A percentile compares a stretch with the other conserved stretches of the same genome.
Evolutionary conservation across 2,888 invertebrate genomes (phyloP).

Genomic region (Chirona hameri): DNA sequence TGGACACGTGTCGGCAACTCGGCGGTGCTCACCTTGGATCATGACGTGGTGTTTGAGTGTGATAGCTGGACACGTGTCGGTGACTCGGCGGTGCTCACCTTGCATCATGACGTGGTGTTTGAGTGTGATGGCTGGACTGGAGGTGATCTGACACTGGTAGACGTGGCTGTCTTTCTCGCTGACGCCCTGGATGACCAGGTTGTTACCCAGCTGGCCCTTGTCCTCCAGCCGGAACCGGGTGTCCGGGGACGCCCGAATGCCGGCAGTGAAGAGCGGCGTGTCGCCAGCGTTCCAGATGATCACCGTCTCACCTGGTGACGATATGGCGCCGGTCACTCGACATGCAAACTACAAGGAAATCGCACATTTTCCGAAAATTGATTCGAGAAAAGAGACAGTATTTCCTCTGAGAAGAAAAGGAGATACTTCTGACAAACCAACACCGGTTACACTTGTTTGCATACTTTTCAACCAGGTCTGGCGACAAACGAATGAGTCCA

Average conservation of each 20-base stretch:
- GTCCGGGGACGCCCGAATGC: not conserved
- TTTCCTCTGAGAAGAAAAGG: no score
- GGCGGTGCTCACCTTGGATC: not conserved
- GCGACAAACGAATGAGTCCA: no score
- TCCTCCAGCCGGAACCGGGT: not conserved
- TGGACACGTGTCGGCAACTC: no score
- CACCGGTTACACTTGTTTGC: no score
- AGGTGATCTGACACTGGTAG: not conserved
- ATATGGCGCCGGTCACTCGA: no score
- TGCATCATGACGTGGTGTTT: not conserved
- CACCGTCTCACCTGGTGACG: not conserved
- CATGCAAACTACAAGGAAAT: no score
- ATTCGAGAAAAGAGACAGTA: no score
- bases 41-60: not conserved
- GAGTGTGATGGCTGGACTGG: not conserved
- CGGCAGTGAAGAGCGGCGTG: not conserved
- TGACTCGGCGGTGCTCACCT: not conserved
- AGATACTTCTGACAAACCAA: no score
- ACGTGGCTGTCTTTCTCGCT: not conserved
- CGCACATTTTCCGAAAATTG: no score
- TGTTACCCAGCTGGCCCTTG: not conserved
- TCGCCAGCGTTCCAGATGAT: not conserved
- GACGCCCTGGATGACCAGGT: not conserved
- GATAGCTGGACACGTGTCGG: no score
- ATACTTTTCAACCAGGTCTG: no score